Conservation (phyloP, 2,113 vertebrate species). For the Semnopithecus entellus region DNA sequence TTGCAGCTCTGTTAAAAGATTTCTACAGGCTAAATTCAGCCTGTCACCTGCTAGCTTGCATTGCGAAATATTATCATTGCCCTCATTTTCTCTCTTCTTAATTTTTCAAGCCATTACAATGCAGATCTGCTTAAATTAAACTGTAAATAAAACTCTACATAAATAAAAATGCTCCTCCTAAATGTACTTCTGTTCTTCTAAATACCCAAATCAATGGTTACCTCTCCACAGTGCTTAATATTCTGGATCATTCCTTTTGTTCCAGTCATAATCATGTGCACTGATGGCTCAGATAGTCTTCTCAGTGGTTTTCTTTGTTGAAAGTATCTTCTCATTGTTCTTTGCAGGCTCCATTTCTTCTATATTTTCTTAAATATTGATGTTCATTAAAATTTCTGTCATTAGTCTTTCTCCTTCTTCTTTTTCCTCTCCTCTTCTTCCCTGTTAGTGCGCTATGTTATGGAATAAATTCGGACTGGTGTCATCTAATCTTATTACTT, state of each 20-base stretch:
- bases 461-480: background rate
- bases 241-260: background rate
- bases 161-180: background rate
- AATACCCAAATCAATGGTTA: background rate
- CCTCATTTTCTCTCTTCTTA: background rate
- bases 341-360: background rate
- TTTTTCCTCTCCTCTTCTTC: background rate
- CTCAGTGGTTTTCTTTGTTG: background rate
- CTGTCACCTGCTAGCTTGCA: background rate
- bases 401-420: background rate
- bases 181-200: background rate
- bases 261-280: fast-evolving
- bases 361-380: background rate
- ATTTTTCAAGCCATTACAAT: background rate
- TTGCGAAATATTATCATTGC: background rate
- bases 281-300: background rate
- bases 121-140: background rate
- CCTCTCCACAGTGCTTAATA: background rate
- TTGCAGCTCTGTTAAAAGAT: background rate
- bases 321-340: background rate
- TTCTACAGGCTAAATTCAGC: background rate
- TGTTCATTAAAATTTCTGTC: background rate
- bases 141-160: background rate
- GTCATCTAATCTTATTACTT: background rate
- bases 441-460: background rate